A percentile compares a stretch with the other conserved stretches of the same genome.
These are phyloP conservation scores for Xenotilapia longispinis DNA, from an alignment of 2,113 vertebrate species.

Conservation along the genomic window DNA sequence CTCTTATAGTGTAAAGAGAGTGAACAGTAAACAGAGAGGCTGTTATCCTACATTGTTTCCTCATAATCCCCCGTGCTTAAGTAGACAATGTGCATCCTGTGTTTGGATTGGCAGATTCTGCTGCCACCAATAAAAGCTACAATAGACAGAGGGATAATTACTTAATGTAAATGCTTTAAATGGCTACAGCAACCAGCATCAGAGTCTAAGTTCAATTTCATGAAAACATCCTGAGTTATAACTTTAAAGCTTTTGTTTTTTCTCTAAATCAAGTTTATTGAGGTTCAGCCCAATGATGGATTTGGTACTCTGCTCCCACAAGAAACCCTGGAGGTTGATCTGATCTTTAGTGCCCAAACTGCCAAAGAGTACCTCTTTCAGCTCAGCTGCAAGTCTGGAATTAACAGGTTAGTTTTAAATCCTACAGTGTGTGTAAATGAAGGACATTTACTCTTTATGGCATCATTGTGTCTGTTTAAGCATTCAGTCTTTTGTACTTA, in stretches of 20 bases:
- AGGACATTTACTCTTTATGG: background rate
- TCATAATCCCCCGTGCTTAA: background rate
- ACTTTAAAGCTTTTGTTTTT: background rate
- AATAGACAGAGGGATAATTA: background rate
- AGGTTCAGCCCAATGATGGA: conserved; percentile 86
- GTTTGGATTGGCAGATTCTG: background rate
- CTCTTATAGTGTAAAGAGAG: background rate
- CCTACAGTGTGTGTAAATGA: background rate
- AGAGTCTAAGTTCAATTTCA: background rate
- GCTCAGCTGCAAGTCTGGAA: conserved; percentile 81
- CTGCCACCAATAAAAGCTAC: background rate
- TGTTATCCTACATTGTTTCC: background rate
- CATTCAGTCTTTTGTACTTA: background rate
- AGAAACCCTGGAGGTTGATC: conserved; percentile 77
- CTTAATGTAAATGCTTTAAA: background rate
- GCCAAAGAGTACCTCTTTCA: conserved; percentile 81
- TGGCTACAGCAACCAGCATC: background rate
- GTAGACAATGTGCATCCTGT: background rate
- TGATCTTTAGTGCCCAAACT: conserved; percentile 81
- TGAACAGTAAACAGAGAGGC: background rate
- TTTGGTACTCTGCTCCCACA: conserved; percentile 83
- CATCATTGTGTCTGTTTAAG: background rate
- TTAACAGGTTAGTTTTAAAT: conserved; percentile 75
- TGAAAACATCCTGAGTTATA: background rate
- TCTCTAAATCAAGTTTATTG: conserved; percentile 73